These are phyloP conservation scores for Alcedo atthis DNA, from an alignment of 2,797 vertebrate species.

Conservation along the genomic window DNA sequence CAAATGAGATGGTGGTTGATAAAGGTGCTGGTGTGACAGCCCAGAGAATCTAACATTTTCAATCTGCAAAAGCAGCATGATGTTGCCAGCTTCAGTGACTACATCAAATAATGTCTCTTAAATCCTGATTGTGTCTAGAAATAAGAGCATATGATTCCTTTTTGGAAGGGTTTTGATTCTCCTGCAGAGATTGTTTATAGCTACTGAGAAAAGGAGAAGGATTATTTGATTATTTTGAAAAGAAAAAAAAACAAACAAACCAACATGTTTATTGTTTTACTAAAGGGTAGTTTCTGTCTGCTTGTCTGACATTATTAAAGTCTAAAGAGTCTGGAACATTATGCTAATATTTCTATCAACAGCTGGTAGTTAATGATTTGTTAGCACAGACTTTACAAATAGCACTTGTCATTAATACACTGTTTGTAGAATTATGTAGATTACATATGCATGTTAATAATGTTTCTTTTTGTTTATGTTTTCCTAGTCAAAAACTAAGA, in stretches of 20 bases:
- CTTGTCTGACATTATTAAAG: not conserved
- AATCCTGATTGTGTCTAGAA: not conserved
- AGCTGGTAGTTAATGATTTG: not conserved
- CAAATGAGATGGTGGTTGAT: not conserved
- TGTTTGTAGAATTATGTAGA: not conserved
- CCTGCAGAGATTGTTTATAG: not conserved
- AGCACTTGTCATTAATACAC: not conserved
- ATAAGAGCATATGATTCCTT: not conserved
- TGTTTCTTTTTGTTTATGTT: not conserved
- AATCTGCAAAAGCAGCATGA: not conserved
- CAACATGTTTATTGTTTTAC: not conserved
- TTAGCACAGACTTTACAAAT: not conserved
- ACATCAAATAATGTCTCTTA: not conserved
- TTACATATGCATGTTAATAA: not conserved
- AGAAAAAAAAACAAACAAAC: not conserved
- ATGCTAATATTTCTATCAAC: not conserved
- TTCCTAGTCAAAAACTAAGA: not conserved
- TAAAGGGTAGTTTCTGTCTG: not conserved
- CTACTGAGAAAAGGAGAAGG: not conserved
- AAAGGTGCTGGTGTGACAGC: not conserved
- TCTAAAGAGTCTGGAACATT: not conserved
- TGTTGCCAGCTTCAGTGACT: not conserved
- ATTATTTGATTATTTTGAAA: not conserved
- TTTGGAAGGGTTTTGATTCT: not conserved
- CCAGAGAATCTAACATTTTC: not conserved